Base-by-base conservation (phyloP, 2,797 vertebrate genomes). In the Sebastiscus tertius region DNA sequence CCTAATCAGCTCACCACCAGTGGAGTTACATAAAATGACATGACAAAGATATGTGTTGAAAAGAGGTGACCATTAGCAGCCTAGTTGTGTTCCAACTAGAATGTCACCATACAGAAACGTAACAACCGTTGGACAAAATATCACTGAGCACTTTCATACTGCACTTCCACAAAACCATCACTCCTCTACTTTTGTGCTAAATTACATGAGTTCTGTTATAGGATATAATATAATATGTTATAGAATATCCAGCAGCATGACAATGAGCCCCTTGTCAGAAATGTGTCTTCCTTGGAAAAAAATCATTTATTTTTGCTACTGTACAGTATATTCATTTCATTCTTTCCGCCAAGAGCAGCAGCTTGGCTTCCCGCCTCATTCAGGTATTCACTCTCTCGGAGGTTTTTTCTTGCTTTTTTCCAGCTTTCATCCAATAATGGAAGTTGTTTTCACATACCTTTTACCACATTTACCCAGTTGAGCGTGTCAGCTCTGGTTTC, bases 391-490 rank as follows among this genome's bases (percentile, higher is more conserved):
- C 69, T 82, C 34, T 81, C 33, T 22, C 1, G 0, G 29, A 26
- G 46, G 16, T 27, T 75, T 72, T 77, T 27, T 70, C 26, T 2
- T 26, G 10, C 58, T 59, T 85, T 69, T 80, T 39, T 29, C 27
- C 5, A 9, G 58, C 70, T 84, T 84, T 83, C 61, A 85, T 80
- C 64, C 62, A 71, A 73, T 83, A 80, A 88, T 79, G 68, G 73
- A 83, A 74, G 67, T 73, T 64, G 59, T 78, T 88, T 86, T 85
- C 80, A 78, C 36, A 66, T 80, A 68, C 84, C 72, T 77, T 73
- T 86, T 76, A 86, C 62, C 75, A 79, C 77, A 71, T 87, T 81
- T 81, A n/a, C 85, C 83, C 79, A 84, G 49, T n/a, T 54, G 49
- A 54, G 49, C 4, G 2, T 54, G 49, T 22, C 49, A 54, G 49